phyloP scores from a whole-genome alignment of 2,888 invertebrate species.

The Drosophila kokeensis region DNA sequence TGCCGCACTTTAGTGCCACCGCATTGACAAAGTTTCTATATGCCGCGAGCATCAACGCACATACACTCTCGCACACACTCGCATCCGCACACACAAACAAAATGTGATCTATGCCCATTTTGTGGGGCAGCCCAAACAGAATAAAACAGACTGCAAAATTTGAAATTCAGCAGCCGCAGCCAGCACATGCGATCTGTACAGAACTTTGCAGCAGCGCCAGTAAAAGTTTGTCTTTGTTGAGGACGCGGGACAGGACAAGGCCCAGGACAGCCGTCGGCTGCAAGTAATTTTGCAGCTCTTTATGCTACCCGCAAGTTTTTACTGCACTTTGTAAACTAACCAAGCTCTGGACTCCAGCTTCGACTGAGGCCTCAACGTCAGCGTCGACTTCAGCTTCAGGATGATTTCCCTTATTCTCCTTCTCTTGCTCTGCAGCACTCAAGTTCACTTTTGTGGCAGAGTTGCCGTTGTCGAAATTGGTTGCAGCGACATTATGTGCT shows the following conservation, averaged over 20 bases:
- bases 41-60: conserved; percentile 58
- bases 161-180: conserved; percentile 77
- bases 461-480: conserved; percentile 48
- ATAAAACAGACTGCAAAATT: conserved; percentile 71
- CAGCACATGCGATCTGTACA: conserved; percentile 70
- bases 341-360: conserved; percentile 45
- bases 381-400: conserved; percentile 4
- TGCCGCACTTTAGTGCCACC: conserved; percentile 70
- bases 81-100: conserved; percentile 19
- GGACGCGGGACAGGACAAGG: conserved; percentile 38
- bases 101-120: conserved; percentile 77
- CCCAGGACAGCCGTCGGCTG: conserved; percentile 51
- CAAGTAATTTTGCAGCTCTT: conserved; percentile 75
- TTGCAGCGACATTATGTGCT: conserved; percentile 26
- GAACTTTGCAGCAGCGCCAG: conserved; percentile 48
- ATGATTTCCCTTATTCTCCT: conserved; percentile 9
- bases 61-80: conserved; percentile 17
- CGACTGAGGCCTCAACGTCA: conserved; percentile 10
- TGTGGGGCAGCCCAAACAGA: conserved; percentile 55
- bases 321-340: conserved; percentile 75
- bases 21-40: conserved; percentile 72
- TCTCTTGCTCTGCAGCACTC: conserved; percentile 1
- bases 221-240: conserved; percentile 73
- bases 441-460: conserved; percentile 51
- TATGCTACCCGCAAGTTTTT: conserved; percentile 80